Evolutionary conservation across 2,888 invertebrate genomes (phyloP).

Genomic region (Beris chalybata): DNA sequence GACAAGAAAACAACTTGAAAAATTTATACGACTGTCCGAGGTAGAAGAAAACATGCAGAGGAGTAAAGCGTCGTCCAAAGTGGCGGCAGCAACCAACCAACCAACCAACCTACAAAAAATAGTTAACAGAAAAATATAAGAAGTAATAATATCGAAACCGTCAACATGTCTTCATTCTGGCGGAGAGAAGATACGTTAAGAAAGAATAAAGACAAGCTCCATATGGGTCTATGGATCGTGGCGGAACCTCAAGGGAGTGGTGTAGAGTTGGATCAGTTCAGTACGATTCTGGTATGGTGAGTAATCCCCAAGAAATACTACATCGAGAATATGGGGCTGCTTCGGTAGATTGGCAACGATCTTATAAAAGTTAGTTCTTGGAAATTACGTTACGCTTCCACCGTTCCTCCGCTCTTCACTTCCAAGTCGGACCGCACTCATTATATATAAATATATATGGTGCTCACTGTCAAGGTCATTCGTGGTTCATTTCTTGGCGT

Average conservation of each 20-base stretch:
- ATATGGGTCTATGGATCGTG: too few relatives aligned
- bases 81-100: too few relatives aligned
- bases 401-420: constrained; percentile 5
- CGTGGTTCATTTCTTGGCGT: constrained; percentile 32
- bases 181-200: not conserved
- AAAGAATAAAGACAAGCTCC: not conserved
- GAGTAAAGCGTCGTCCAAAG: too few relatives aligned
- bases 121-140: too few relatives aligned
- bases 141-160: constrained; percentile 5
- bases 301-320: too few relatives aligned
- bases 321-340: too few relatives aligned
- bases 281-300: too few relatives aligned
- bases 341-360: constrained; percentile 2
- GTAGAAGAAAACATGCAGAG: too few relatives aligned
- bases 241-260: not conserved
- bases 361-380: constrained; percentile 20
- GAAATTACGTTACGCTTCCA: constrained; percentile 15
- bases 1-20: too few relatives aligned
- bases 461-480: constrained; percentile 38
- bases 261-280: not conserved
- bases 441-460: constrained; percentile 19
- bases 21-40: too few relatives aligned
- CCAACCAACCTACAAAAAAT: too few relatives aligned
- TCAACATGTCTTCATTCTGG: constrained; percentile 23
- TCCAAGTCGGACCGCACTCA: constrained; percentile 10